A percentile compares a stretch with the other conserved stretches of the same genome.
These are phyloP conservation scores for Lasioglossum figueresi DNA, from an alignment of 2,888 invertebrate species.

Conservation along the genomic window DNA sequence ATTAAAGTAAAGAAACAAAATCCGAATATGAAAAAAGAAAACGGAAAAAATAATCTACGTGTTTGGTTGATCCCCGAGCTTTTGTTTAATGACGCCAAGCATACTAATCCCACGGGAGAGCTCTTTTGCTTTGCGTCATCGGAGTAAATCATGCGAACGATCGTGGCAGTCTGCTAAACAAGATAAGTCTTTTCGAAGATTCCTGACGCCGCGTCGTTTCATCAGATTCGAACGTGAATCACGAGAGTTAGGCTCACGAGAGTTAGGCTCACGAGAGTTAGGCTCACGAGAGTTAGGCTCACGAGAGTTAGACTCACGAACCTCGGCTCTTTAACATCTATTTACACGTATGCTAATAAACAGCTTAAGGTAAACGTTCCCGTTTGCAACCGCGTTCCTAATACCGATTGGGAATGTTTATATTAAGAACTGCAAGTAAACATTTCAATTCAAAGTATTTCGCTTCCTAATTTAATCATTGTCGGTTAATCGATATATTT, in stretches of 20 bases:
- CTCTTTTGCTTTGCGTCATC: slow-evolving; percentile 31
- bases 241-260: neutral
- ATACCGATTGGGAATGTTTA: neutral
- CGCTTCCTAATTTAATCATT: neutral
- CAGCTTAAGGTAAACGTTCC: neutral
- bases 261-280: neutral
- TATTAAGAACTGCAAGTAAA: neutral
- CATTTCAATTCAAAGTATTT: neutral
- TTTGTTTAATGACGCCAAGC: neutral
- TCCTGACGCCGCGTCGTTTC: slow-evolving; percentile 2
- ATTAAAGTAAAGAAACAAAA: too few relatives aligned
- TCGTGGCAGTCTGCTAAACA: slow-evolving; percentile 23
- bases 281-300: too few relatives aligned
- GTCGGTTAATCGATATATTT: neutral
- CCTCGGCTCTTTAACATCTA: neutral
- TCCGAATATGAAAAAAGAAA: neutral
- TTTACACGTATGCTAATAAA: neutral
- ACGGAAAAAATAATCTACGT: neutral
- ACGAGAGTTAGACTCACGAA: neutral
- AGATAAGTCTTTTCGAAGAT: slow-evolving; percentile 35
- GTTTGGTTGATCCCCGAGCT: neutral
- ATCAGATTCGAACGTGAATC: slow-evolving; percentile 8
- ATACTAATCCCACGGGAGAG: neutral
- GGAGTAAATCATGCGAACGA: slow-evolving; percentile 44
- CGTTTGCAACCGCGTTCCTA: neutral